Conservation (phyloP, 2,797 vertebrate species). For the Mycteria americana region DNA sequence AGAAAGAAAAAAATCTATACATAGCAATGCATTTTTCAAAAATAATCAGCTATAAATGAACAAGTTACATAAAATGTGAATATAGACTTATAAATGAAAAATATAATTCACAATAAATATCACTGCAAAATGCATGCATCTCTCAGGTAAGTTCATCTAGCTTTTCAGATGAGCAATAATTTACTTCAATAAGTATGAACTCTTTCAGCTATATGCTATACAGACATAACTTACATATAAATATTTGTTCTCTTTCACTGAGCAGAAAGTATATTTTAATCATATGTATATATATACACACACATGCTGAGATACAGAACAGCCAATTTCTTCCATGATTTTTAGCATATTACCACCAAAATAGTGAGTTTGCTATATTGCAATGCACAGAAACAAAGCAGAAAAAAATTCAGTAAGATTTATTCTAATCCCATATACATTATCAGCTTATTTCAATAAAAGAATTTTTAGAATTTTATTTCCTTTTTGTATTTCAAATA, state of each 20-base stretch:
- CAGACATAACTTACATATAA: neutral
- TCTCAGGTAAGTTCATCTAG: neutral
- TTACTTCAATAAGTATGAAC: neutral
- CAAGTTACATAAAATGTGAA: neutral
- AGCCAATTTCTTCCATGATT: neutral
- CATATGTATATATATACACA: neutral
- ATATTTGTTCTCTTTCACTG: neutral
- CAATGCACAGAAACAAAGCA: neutral
- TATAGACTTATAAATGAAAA: neutral
- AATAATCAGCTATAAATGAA: neutral
- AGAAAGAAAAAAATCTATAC: neutral
- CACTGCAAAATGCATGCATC: neutral
- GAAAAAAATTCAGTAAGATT: neutral
- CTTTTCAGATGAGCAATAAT: neutral
- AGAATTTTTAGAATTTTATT: neutral
- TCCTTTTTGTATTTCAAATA: slow-evolving; percentile 58
- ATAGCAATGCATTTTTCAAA: neutral
- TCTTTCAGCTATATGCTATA: neutral
- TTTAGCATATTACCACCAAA: neutral
- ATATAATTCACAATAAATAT: neutral
- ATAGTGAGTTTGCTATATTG: neutral
- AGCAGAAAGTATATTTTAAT: neutral
- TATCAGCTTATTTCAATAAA: neutral
- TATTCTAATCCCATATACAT: neutral
- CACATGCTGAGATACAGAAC: neutral